Conservation (phyloP, 1,140 invertebrate genomes). For the Drosophila subobscura region DNA sequence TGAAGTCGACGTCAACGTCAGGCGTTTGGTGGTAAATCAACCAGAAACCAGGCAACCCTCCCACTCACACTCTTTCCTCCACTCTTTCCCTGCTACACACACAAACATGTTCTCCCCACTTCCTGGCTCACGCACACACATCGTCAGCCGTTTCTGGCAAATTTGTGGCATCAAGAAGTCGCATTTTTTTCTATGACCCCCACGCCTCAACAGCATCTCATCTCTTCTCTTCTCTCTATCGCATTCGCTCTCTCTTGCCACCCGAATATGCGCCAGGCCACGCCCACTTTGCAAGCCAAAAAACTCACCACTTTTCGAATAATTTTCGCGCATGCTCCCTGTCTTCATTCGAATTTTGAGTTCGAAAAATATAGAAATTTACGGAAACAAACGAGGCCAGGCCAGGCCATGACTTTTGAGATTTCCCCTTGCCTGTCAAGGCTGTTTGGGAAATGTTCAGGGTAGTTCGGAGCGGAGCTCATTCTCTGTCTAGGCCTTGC, state of each 20-base stretch:
- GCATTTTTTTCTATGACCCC: constrained; percentile 76
- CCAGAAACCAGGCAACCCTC: constrained; percentile 1
- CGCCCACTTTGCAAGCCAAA: constrained; percentile 33
- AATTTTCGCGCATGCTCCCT: constrained; percentile 35
- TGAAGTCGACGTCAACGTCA: constrained; percentile 26
- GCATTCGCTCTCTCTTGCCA: not conserved
- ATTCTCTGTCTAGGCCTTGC: constrained; percentile 36
- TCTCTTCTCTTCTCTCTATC: constrained; percentile 4
- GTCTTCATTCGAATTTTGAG: constrained; percentile 21
- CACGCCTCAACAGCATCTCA: not conserved
- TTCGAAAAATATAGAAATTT: constrained; percentile 22
- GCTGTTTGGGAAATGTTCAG: not conserved
- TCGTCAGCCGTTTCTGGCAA: constrained; percentile 41
- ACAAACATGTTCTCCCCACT: not conserved
- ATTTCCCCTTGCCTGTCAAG: not conserved
- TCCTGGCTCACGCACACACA: constrained; percentile 36
- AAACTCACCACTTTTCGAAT: constrained; percentile 69
- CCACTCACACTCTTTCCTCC: not conserved
- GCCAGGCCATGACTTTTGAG: constrained; percentile 35
- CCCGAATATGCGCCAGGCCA: constrained; percentile 40
- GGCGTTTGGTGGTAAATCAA: constrained; percentile 34
- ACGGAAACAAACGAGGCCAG: constrained; percentile 38
- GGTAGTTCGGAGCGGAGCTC: constrained; percentile 13
- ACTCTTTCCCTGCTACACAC: constrained; percentile 5
- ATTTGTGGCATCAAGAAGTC: constrained; percentile 83